A percentile compares a stretch with the other conserved stretches of the same genome.
Conservation (phyloP, 2,888 invertebrate genomes). For the Neria commutata region DNA sequence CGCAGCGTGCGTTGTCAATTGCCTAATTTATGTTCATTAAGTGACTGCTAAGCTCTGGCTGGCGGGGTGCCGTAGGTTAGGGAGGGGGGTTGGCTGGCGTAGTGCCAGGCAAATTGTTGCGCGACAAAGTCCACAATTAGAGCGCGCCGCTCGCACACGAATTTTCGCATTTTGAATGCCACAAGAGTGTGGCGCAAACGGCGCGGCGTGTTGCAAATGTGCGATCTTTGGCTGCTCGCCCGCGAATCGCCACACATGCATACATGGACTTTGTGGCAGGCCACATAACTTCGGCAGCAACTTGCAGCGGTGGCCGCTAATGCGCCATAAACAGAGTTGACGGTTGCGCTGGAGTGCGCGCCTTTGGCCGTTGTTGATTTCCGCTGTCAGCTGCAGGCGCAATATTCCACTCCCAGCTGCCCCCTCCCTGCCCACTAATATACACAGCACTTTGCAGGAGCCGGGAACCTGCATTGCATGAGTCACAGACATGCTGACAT, state of each 20-base stretch:
- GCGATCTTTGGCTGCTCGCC: constrained; percentile 5
- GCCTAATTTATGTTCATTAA: constrained; percentile 57
- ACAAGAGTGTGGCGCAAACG: background rate
- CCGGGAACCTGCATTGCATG: too few species aligned
- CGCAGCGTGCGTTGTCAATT: constrained; percentile 33
- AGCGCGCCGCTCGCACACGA: too few species aligned
- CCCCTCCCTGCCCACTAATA: too few species aligned
- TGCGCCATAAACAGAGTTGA: too few species aligned
- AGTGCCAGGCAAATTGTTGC: background rate
- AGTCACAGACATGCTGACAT: too few species aligned
- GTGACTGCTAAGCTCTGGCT: constrained; percentile 42
- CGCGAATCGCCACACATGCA: background rate
- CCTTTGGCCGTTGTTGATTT: too few species aligned
- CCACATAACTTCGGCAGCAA: too few species aligned
- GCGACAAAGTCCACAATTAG: constrained; percentile 33
- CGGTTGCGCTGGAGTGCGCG: too few species aligned
- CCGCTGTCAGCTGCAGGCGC: too few species aligned
- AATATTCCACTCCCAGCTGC: too few species aligned
- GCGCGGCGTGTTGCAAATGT: background rate
- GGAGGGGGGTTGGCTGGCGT: background rate
- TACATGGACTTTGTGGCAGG: background rate
- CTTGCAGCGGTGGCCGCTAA: background rate
- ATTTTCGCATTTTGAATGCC: background rate
- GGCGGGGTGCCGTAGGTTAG: background rate
- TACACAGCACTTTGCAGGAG: too few species aligned